A percentile compares a stretch with the other conserved stretches of the same genome.
These are phyloP conservation scores for Scomber colias DNA, from an alignment of 2,113 vertebrate genomes.

Conservation along the genomic window DNA sequence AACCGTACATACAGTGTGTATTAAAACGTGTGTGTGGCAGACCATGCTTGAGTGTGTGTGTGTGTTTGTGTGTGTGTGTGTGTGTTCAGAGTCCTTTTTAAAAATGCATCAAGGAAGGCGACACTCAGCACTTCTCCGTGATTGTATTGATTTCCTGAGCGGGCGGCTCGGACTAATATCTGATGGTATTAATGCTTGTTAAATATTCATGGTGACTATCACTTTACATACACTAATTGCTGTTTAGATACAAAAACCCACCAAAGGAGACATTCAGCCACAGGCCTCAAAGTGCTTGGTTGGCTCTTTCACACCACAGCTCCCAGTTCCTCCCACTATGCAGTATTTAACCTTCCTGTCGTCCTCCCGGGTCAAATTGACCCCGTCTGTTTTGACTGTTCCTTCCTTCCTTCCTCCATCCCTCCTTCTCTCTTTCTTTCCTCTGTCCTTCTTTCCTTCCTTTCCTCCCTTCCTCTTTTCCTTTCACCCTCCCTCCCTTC, in stretches of 20 bases:
- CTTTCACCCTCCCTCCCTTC: too few species aligned
- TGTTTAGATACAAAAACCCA: neutral
- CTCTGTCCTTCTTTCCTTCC: too few species aligned
- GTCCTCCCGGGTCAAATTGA: too few species aligned
- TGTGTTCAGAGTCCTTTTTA: slow-evolving; percentile 33
- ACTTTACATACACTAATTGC: slow-evolving; percentile 42
- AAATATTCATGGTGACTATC: slow-evolving; percentile 71
- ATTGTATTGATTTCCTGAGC: slow-evolving; percentile 69
- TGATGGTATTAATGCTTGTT: slow-evolving; percentile 62
- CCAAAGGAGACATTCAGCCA: neutral
- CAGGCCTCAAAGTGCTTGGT: too few species aligned
- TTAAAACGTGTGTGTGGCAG: neutral
- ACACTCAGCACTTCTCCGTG: slow-evolving; percentile 67
- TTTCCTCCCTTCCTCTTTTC: too few species aligned
- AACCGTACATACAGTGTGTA: too few species aligned
- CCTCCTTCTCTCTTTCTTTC: too few species aligned
- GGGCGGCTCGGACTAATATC: slow-evolving; percentile 43
- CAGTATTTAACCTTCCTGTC: too few species aligned
- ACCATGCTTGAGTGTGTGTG: neutral
- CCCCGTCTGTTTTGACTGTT: too few species aligned
- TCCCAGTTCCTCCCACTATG: too few species aligned
- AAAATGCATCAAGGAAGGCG: slow-evolving; percentile 59
- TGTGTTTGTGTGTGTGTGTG: slow-evolving; percentile 16
- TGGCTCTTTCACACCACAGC: too few species aligned
- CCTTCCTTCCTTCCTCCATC: too few species aligned